Evolutionary conservation across 2,113 vertebrate genomes (phyloP), one percentile per base, ranked within the genome.

Genomic region (Paratilapia polleni): DNA sequence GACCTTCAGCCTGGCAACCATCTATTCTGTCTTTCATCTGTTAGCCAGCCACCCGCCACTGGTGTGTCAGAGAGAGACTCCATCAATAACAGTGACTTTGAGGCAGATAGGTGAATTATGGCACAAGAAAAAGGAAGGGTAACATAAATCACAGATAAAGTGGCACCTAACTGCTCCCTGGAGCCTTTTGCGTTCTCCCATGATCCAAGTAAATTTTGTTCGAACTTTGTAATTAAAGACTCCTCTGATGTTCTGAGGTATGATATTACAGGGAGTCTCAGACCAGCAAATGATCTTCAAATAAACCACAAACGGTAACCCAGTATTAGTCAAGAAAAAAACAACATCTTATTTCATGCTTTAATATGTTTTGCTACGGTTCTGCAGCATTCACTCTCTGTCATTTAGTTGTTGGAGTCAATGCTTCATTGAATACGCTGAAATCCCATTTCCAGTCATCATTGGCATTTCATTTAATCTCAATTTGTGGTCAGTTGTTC

Each of bases 281-380:
- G 70, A 86, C 87, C 88, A 73, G 54, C 68, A 92, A 91, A 90
- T 86, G 38, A 93, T 91, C 94, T 94, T 96, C 93, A 95, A 94
- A 94, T 82, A 90, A 84, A 79, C 94, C 94, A 91, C 94, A 89
- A 70, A 75, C 77, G 86, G 80, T 83, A 84, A 92, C 88, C 91
- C 86, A 81, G 60, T 93, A 95, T 94, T 95, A 93, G 74, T 62
- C 59, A 83, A 87, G 87, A 85, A 85, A 87, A 92, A 88, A 61
- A 82, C 82, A 86, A 91, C 89, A 90, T 93, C 81, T 81, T 47
- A 52, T 88, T 91, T 90, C 93, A 90, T 87, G 87, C 82, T 85
- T 90, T 94, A 94, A 94, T 94, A 83, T 43, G 41, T 85, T 87
- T 78, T 52, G 26, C 77, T 88, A 78, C n/a, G 66, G 61, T 77